Evolutionary conservation across 2,888 invertebrate genomes (phyloP), one percentile per base, ranked within the genome.

Genomic region (Masnerella sp.): DNA sequence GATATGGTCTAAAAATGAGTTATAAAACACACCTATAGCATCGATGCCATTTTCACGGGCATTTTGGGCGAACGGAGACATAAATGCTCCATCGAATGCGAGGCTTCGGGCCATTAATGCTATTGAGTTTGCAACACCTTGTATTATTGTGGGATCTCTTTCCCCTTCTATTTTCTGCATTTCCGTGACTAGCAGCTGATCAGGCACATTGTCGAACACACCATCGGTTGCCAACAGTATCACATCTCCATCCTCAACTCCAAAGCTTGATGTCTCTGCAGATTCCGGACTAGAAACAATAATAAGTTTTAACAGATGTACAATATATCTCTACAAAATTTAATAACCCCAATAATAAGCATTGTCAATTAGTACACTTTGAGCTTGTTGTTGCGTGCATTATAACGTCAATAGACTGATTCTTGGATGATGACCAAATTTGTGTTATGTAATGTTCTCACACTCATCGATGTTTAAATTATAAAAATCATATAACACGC

Each of bases 171-270:
- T 88, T 88, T 93, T 92, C 79, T 91, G 89, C 88, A 98, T 91
- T 88, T 97, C 96, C 49, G 94, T 93, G 79, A 98, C 90, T 82
- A 99, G 91, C 86, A 97, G 91, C 78, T 94, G 93, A 83, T 96
- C 96, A 71, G 97, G 97, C 81, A 99, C 93, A 89, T 99, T 99
- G 89, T 99, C 99, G 89, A 99, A 99, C 61, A 99, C 95, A 56
- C 99, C 99, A 89, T 99, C 99, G 0, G 99, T 99, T 17, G 98
- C 99, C 58, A 98, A 92, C 32, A 98, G 90, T 83, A 98, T 96
- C 54, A 96, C 95, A 88, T 98, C 98, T 51, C 98, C 97, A 84
- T 96, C 95, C 88, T 95, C 93, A 3, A 95, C 96, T 1, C 92
- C 91, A 87, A 97, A 96, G 86, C 95, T 94, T 15, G 95, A 92